These are phyloP conservation scores for Molossus molossus DNA, from an alignment of 2,797 vertebrate species.

Conservation along the genomic window DNA sequence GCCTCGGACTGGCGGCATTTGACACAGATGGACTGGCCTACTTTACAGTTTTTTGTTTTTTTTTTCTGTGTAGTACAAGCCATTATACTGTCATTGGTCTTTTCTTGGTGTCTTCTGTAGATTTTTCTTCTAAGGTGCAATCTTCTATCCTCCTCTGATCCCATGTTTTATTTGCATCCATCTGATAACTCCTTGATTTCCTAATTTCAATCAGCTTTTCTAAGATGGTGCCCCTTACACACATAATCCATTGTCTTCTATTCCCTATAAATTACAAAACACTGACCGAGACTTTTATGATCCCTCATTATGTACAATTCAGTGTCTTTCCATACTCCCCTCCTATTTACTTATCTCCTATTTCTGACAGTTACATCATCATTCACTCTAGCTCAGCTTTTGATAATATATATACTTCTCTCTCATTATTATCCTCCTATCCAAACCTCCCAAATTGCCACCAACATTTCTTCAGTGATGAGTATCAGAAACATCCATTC, in stretches of 20 bases:
- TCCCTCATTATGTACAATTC: not conserved
- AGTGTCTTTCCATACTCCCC: not conserved
- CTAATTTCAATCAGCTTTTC: not conserved
- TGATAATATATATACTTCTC: not conserved
- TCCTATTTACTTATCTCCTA: not conserved
- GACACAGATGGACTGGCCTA: not conserved
- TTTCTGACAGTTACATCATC: not conserved
- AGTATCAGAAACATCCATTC: not conserved
- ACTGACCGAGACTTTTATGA: not conserved
- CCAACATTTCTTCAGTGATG: not conserved
- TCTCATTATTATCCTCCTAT: not conserved
- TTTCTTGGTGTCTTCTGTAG: not conserved
- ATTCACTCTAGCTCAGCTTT: not conserved
- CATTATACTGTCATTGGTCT: not conserved
- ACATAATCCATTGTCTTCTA: not conserved
- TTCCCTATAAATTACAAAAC: constrained; percentile 41
- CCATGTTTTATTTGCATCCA: not conserved
- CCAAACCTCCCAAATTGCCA: not conserved
- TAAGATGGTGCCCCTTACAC: not conserved
- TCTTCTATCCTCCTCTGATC: not conserved
- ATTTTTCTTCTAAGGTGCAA: not conserved
- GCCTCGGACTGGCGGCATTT: not conserved
- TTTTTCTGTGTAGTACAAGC: not conserved
- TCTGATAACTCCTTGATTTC: not conserved
- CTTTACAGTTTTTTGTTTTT: not conserved